Conservation (phyloP, 2,797 vertebrate species). For the Mastacembelus armatus region DNA sequence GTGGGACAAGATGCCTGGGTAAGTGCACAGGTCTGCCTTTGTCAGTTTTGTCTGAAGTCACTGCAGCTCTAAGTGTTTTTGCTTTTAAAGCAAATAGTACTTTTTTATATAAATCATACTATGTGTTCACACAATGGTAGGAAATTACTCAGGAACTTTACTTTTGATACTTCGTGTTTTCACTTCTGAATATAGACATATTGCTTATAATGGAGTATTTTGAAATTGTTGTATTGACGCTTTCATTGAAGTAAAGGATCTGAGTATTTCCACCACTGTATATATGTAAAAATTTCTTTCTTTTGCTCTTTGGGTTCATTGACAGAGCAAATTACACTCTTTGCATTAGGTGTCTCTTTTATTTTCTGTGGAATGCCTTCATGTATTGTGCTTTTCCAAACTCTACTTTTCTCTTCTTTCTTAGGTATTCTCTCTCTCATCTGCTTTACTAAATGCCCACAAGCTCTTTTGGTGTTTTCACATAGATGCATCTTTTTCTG, state of each 20-base stretch:
- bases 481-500: constrained; percentile 86
- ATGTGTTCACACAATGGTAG: constrained; percentile 36
- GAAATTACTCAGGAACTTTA: not conserved
- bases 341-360: constrained; percentile 33
- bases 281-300: constrained; percentile 8
- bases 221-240: not conserved
- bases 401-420: constrained; percentile 91
- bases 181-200: no score
- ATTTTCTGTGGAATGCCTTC: constrained; percentile 81
- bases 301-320: constrained; percentile 13
- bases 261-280: constrained; percentile 35
- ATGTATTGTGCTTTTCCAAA: constrained; percentile 89
- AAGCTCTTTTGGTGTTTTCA: constrained; percentile 88
- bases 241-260: not conserved
- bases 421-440: constrained; percentile 98
- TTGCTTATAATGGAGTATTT: not conserved
- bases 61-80: constrained; percentile 40
- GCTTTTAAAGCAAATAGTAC: constrained; percentile 14
- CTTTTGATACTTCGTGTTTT: no score
- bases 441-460: constrained; percentile 94
- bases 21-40: constrained; percentile 39
- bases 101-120: constrained; percentile 2
- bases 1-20: constrained; percentile 93
- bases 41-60: constrained; percentile 28
- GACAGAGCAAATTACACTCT: constrained; percentile 30